phyloP scores from a whole-genome alignment of 2,113 vertebrate genomes.

The Pholis gunnellus region DNA sequence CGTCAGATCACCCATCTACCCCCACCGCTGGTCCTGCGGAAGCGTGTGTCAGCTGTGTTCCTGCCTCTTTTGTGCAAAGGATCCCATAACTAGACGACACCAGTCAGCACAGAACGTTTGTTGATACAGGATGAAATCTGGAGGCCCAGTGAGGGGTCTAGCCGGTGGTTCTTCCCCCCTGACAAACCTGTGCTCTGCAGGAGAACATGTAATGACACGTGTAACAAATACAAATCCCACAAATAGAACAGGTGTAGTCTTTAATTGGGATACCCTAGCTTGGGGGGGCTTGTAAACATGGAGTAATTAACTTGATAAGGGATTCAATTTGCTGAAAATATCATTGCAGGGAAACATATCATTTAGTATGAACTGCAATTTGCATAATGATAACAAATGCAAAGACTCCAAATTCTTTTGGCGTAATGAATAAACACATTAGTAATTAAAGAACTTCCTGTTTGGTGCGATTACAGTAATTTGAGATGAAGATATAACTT shows the following conservation, averaged over 20 bases:
- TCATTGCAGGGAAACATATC: constrained; percentile 61
- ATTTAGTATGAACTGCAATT: constrained; percentile 54
- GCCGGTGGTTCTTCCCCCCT: constrained; percentile 53
- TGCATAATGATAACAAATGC: constrained; percentile 68
- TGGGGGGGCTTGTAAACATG: constrained; percentile 64
- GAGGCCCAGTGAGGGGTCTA: constrained; percentile 75
- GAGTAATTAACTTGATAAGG: constrained; percentile 78
- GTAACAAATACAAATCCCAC: constrained; percentile 68
- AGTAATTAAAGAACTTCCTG: constrained; percentile 61
- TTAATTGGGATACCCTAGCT: constrained; percentile 74
- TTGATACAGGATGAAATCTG: constrained; percentile 61
- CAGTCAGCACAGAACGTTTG: constrained; percentile 52
- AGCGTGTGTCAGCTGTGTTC: constrained; percentile 73
- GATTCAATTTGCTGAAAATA: constrained; percentile 71
- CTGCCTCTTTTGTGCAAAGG: constrained; percentile 64
- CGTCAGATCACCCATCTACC: constrained; percentile 78
- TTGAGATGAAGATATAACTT: constrained; percentile 55
- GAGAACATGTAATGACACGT: constrained; percentile 71
- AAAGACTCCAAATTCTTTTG: constrained; percentile 35
- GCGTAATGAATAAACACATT: constrained; percentile 61
- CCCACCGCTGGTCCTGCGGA: constrained; percentile 67
- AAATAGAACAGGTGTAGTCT: constrained; percentile 74
- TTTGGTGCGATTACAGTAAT: constrained; percentile 60
- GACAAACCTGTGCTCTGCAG: constrained; percentile 74
- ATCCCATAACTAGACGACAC: constrained; percentile 61